Base-by-base conservation (phyloP, 1,140 invertebrate species). In the Cyphomyrmex costatus region DNA sequence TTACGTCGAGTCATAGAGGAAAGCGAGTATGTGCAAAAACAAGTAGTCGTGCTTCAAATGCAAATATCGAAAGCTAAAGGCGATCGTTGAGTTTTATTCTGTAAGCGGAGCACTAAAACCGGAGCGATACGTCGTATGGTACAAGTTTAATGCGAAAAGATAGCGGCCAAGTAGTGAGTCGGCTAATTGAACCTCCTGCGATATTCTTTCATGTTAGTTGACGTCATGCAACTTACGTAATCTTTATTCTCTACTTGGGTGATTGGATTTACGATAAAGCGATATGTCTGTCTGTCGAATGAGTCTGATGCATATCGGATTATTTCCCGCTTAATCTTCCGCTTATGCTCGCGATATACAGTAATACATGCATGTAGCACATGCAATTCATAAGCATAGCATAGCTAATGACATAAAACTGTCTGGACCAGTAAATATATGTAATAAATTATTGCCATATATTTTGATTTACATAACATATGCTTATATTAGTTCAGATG, bases 141-240 rank as follows among this genome's bases (percentile, higher is more conserved):
- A 19, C 36, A 77, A 61, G 36, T 77, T 77, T 77, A 14, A 49
- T 61, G 27, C 24, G 24, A 46, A 77, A 27, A 61, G 36, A 42
- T 56, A 58, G 19, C 12, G 33, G 8, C 16, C 12, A 19, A 58
- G 21, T 58, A 24, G 14, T 7, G 73, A 53, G n/a, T 76, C 30
- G 33, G 53, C 58, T 36, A 42, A 58, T 58, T n/a, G n/a, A 60
- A 24, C 21, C 6, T 24, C n/a, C 33, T n/a, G 36, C 53, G n/a
- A 58, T 74, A 66, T 12, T 76, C 1, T 58, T 24, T 3, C 21
- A 76, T 0, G 53, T 60, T 36, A 24, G n/a, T n/a, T 16, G n/a
- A 21, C n/a, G 30, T 58, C 53, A 58, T 42, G 33, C 14, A 24
- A 24, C 3, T 30, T 42, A 71, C 14, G 63, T 46, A 66, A 42